These are phyloP conservation scores for Acanthurus leucopareius DNA, from an alignment of 2,797 vertebrate species.

Conservation along the genomic window DNA sequence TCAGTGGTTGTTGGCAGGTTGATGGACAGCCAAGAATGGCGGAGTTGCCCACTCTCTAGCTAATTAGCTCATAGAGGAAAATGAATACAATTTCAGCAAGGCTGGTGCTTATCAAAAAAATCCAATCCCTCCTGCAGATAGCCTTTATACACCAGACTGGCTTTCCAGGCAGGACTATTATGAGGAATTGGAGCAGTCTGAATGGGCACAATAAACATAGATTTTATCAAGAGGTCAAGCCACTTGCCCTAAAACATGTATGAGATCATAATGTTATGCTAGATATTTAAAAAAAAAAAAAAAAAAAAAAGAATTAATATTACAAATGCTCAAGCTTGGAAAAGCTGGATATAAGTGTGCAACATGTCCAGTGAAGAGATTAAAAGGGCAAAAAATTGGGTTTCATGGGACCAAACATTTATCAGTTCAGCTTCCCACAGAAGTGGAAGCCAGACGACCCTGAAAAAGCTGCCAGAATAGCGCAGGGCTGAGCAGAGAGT, in stretches of 20 bases:
- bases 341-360: conserved; percentile 45
- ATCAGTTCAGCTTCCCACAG: conserved; percentile 70
- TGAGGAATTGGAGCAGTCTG: conserved; percentile 69
- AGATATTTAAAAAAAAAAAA: conserved; percentile 36
- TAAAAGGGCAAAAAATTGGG: conserved; percentile 62
- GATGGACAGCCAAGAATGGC: conserved; percentile 90
- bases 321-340: conserved; percentile 41
- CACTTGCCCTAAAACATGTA: conserved; percentile 48
- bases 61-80: conserved; percentile 93
- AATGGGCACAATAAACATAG: conserved; percentile 58
- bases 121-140: conserved; percentile 81
- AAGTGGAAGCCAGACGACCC: conserved; percentile 72
- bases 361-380: conserved; percentile 64
- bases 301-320: conserved; percentile 5
- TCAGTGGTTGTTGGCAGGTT: conserved; percentile 87
- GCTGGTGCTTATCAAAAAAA: conserved; percentile 78
- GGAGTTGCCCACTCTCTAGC: conserved; percentile 80
- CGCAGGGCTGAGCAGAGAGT: conserved; percentile 65
- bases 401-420: conserved; percentile 70
- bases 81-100: conserved; percentile 87
- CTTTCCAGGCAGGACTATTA: conserved; percentile 67
- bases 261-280: conserved; percentile 48
- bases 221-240: conserved; percentile 51
- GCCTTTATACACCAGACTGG: conserved; percentile 76
- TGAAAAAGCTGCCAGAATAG: conserved; percentile 73